Evolutionary conservation across 2,113 vertebrate species (phyloP).

Genomic region (Theristicus caerulescens): DNA sequence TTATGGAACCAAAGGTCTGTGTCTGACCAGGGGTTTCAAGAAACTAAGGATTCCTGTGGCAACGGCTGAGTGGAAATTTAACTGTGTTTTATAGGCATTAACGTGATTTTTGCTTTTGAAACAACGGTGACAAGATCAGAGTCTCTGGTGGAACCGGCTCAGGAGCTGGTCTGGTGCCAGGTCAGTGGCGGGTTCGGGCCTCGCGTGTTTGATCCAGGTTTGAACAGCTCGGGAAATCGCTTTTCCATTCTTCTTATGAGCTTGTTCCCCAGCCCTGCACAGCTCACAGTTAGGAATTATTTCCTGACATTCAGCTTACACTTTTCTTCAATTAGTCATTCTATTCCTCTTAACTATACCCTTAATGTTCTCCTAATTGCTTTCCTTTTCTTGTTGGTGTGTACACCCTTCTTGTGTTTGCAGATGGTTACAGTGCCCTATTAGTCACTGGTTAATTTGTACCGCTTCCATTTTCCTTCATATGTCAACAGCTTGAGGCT

Average conservation of each 20-base stretch:
- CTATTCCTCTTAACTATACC: neutral
- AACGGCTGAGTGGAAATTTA: neutral
- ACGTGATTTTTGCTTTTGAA: neutral
- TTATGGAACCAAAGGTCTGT: neutral
- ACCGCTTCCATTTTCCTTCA: neutral
- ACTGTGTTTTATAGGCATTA: neutral
- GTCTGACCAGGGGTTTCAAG: neutral
- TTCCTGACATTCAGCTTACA: constrained; percentile 40
- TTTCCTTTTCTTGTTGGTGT: neutral
- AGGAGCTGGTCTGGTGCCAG: neutral
- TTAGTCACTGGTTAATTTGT: constrained; percentile 21
- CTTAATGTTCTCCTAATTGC: neutral
- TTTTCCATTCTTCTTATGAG: neutral
- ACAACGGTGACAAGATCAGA: neutral
- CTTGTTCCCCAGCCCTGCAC: neutral
- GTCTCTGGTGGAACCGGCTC: neutral
- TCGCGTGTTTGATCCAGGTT: neutral
- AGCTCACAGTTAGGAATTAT: neutral
- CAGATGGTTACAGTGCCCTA: neutral
- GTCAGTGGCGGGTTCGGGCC: neutral
- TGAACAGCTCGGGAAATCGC: neutral
- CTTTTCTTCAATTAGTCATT: constrained; percentile 48
- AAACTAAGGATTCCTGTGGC: neutral
- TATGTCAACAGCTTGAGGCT: neutral
- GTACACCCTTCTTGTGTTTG: neutral